These are phyloP conservation scores for Eupsittula cactorum DNA, from an alignment of 2,113 vertebrate genomes.

Conservation along the genomic window DNA sequence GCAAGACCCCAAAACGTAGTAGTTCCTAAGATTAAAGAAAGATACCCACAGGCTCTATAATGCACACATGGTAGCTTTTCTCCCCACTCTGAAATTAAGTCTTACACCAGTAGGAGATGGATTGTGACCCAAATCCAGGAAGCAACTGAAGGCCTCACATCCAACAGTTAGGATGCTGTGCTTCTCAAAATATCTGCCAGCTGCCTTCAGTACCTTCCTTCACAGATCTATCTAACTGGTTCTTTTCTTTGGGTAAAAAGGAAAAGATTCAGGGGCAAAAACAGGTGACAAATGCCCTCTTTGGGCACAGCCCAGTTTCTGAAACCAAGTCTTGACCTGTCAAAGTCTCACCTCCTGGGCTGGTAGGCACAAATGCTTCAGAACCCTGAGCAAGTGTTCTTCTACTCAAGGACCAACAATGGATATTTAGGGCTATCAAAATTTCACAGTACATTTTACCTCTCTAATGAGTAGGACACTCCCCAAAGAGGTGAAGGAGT, in stretches of 20 bases:
- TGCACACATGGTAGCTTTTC: not conserved
- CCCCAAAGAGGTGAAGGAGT: not conserved
- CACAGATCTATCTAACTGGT: not conserved
- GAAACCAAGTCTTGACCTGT: not conserved
- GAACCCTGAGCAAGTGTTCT: not conserved
- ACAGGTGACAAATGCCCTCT: not conserved
- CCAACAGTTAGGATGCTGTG: not conserved
- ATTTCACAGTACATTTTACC: not conserved
- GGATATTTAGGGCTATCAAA: not conserved
- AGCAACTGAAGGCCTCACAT: not conserved
- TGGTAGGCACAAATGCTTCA: not conserved
- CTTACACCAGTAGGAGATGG: not conserved
- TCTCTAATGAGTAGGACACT: not conserved
- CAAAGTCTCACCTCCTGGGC: not conserved
- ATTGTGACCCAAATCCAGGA: conserved; percentile 9
- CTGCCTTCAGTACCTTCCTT: not conserved
- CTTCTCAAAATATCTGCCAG: conserved; percentile 37
- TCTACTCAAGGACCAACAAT: not conserved
- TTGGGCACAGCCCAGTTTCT: not conserved
- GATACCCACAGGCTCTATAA: not conserved
- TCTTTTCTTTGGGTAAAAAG: conserved; percentile 17
- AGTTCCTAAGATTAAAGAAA: not conserved
- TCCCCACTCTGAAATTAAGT: not conserved
- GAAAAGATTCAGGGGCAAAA: not conserved
- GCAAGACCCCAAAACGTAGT: not conserved